These are phyloP conservation scores for Nylanderia fulva DNA, from an alignment of 1,140 invertebrate genomes.

Conservation along the genomic window DNA sequence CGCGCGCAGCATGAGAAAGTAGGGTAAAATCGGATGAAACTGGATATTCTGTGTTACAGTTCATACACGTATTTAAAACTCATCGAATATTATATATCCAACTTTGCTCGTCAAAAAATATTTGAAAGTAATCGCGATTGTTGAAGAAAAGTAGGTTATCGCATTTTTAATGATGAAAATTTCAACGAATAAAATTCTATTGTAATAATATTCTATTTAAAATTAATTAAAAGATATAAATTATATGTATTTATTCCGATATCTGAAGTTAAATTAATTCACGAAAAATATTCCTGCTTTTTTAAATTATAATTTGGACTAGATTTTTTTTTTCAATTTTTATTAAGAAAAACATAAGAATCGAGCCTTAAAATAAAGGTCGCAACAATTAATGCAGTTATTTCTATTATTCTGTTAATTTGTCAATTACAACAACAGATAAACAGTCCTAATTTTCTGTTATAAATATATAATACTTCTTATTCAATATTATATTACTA, in stretches of 20 bases:
- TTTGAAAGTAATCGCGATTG: neutral
- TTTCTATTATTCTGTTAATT: no score
- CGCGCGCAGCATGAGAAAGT: neutral
- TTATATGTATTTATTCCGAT: neutral
- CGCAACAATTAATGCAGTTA: neutral
- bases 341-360: neutral
- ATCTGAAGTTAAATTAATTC: neutral
- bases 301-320: neutral
- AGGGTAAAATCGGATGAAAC: constrained; percentile 7
- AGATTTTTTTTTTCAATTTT: neutral
- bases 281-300: neutral
- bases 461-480: constrained; percentile 14
- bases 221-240: neutral
- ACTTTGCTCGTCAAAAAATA: neutral
- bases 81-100: constrained; percentile 1
- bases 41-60: neutral
- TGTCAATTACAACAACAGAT: neutral
- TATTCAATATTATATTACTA: neutral
- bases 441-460: neutral
- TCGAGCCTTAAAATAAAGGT: neutral
- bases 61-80: neutral
- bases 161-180: neutral
- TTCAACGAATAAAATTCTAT: neutral
- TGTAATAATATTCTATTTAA: neutral
- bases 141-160: neutral